Conservation (phyloP, 1,140 invertebrate species). For the Drosophila azteca region DNA sequence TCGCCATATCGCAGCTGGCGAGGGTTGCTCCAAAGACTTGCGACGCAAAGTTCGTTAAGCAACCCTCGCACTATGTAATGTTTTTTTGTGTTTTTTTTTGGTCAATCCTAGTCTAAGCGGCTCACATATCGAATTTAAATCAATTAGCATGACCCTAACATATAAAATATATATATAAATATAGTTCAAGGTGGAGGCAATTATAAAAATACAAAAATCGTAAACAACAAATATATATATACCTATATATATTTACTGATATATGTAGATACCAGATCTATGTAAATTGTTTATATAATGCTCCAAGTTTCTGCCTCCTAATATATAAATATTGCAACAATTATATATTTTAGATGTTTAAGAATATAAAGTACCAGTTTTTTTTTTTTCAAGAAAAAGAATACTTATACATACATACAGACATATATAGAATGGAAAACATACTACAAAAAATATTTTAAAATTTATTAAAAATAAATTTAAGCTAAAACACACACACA, state of each 20-base stretch:
- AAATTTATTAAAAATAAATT: constrained; percentile 78
- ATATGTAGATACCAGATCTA: constrained; percentile 39
- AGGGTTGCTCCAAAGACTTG: constrained; percentile 8
- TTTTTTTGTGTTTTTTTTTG: constrained; percentile 35
- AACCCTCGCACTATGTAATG: constrained; percentile 28
- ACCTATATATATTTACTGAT: constrained; percentile 21
- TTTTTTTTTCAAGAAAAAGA: constrained; percentile 33
- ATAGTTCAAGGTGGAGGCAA: constrained; percentile 19
- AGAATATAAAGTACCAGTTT: constrained; percentile 29
- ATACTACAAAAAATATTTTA: constrained; percentile 45
- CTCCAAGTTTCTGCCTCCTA: constrained; percentile 27
- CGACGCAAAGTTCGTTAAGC: constrained; percentile 9
- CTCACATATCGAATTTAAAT: constrained; percentile 83
- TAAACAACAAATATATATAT: constrained; percentile 23
- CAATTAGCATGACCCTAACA: constrained; percentile 72
- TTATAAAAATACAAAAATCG: constrained; percentile 18
- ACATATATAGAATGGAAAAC: not conserved
- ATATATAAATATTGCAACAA: constrained; percentile 25
- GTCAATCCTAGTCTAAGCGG: constrained; percentile 59
- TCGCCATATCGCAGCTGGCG: constrained; percentile 64
- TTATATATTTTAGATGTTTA: constrained; percentile 32
- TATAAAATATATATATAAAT: constrained; percentile 25
- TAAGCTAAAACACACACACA: constrained; percentile 46
- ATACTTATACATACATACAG: constrained; percentile 2
- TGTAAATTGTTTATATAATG: constrained; percentile 47